Percentiles rank a stretch among this genome's conserved stretches.
phyloP scores from a whole-genome alignment of 2,113 vertebrate genomes.

The Rhinogobius similis region DNA sequence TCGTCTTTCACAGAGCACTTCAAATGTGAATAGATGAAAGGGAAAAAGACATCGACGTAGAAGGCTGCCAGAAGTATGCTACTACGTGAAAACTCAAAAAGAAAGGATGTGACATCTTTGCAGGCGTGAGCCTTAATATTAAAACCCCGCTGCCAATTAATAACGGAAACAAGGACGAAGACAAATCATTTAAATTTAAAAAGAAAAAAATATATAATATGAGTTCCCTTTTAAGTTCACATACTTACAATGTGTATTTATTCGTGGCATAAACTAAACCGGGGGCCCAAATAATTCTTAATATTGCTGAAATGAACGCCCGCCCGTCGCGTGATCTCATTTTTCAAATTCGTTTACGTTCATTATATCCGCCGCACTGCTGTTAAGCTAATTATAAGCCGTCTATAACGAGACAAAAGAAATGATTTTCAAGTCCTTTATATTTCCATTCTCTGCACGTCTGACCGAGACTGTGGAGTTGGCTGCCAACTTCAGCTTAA shows the following conservation, averaged over 20 bases:
- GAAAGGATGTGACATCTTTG: conserved; percentile 33
- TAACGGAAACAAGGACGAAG: conserved; percentile 34
- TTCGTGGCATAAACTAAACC: neutral
- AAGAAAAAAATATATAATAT: conserved; percentile 2
- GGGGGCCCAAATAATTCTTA: conserved; percentile 1
- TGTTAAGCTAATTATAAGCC: conserved; percentile 24
- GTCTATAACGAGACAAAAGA: conserved; percentile 47
- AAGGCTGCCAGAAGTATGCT: conserved; percentile 53
- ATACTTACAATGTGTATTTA: neutral
- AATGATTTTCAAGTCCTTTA: conserved; percentile 56
- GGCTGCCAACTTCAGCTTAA: conserved; percentile 76
- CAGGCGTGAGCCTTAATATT: conserved; percentile 13
- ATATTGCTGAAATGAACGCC: neutral
- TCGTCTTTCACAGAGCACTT: conserved; percentile 39
- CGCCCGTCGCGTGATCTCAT: neutral
- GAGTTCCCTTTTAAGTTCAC: neutral
- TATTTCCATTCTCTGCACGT: conserved; percentile 67
- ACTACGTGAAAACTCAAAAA: conserved; percentile 37
- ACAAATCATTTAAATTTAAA: conserved; percentile 4
- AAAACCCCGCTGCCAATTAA: conserved; percentile 49
- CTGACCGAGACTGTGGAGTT: conserved; percentile 60
- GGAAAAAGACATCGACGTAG: conserved; percentile 35
- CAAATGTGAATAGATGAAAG: conserved; percentile 52
- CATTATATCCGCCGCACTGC: conserved; percentile 9
- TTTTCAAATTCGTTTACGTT: conserved; percentile 9